Base-by-base conservation (phyloP, 2,797 vertebrate genomes). In the Anguilla anguilla region DNA sequence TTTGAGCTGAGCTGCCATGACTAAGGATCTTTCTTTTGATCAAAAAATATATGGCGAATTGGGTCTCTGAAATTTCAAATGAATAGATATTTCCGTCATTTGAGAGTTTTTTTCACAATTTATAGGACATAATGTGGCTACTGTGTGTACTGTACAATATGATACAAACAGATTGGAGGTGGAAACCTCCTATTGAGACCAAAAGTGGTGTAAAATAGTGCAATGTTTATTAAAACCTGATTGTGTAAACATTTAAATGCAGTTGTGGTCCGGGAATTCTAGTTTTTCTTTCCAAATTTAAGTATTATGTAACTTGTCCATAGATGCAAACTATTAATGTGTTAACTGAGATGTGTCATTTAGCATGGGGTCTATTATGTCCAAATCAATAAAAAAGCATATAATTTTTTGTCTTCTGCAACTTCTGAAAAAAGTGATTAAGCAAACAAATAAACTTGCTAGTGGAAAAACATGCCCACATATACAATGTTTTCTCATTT, bases 261-360 rank as follows among this genome's bases (percentile, higher is more conserved):
- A 83, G 55, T 43, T 25, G 25, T 49, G 77, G 15, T 15, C 28
- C 3, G 77, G 77, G 81, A 59, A 10, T 31, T 74, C 17, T 6
- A 64, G 25, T 19, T 28, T 64, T 51, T 15, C 1, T 39, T 35
- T 10, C 35, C 28, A 15, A 74, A 72, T 39, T 31, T 31, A 35
- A 22, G 91, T 87, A 89, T 92, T 89, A 92, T 90, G 87, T 90
- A 93, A 91, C 90, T 89, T 13, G 5, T 74, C 67, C 85, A 31
- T 86, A 39, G 43, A 72, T 51, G 19, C 49, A 31, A 57, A 59
- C 25, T 51, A 6, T 39, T 57, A 6, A 59, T 11, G 4, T 64
- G 61, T 64, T 64, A 25, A 35, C 15, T 59, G n/a, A 17, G 28
- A 17, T n/a, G 6, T 28, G 17, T 81, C 39, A 46, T 46, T 49